Conservation (phyloP, 2,888 invertebrate genomes). For the Folsomia manolachei region DNA sequence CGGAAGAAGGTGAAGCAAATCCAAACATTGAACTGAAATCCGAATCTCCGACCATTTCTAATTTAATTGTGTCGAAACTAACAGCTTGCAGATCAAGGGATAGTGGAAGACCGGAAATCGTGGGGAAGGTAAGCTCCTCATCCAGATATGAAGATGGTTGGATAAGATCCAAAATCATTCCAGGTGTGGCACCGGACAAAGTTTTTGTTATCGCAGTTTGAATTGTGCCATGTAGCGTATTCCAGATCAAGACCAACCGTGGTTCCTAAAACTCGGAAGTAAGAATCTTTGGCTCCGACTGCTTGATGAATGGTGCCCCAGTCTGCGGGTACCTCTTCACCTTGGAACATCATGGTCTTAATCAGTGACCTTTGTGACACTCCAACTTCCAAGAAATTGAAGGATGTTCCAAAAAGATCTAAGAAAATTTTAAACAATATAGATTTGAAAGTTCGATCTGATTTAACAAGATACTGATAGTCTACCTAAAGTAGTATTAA, state of each 20-base stretch:
- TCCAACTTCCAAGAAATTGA: slow-evolving; percentile 27
- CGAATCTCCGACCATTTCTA: background rate
- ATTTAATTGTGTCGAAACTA: slow-evolving; percentile 1
- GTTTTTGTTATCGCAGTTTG: slow-evolving; percentile 3
- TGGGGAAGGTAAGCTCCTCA: slow-evolving; percentile 16
- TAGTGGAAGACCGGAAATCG: slow-evolving; percentile 24
- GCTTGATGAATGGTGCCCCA: background rate
- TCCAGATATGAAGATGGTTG: slow-evolving; percentile 14
- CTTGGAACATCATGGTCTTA: background rate
- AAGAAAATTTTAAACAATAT: no score
- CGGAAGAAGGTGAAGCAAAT: background rate
- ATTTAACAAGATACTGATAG: no score
- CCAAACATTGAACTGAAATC: background rate
- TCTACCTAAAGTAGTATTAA: slow-evolving; percentile 25
- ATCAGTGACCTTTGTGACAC: background rate
- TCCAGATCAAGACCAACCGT: slow-evolving; percentile 24
- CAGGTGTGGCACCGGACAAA: background rate
- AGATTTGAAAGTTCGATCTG: no score
- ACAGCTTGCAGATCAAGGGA: background rate
- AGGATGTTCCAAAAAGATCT: slow-evolving; percentile 26
- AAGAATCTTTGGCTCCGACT: slow-evolving; percentile 20
- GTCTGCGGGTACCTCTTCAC: background rate
- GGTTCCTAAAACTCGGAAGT: slow-evolving; percentile 22
- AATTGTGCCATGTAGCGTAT: slow-evolving; percentile 2
- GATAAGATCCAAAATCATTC: slow-evolving; percentile 10